These are phyloP conservation scores for Ennomos fuscantarius DNA, from an alignment of 2,888 invertebrate species.

Conservation along the genomic window DNA sequence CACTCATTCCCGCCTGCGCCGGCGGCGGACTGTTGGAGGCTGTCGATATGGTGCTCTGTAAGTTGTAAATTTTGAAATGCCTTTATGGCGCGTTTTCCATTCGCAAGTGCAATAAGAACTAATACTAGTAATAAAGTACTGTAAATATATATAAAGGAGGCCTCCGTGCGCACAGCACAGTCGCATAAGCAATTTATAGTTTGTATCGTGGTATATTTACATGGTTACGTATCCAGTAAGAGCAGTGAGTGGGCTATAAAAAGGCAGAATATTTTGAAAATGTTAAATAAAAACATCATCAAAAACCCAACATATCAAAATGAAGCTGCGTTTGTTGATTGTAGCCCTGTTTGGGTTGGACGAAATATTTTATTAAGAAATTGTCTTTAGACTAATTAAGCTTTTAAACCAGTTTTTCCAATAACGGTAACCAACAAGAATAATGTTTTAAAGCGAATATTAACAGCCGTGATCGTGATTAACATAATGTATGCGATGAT, in stretches of 20 bases:
- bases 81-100: conserved; percentile 82
- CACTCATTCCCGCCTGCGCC: conserved; percentile 85
- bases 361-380: not conserved
- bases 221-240: conserved; percentile 44
- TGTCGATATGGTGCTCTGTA: conserved; percentile 88
- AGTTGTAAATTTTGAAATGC: conserved; percentile 85
- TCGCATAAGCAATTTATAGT: conserved; percentile 57
- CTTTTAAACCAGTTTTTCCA: conserved; percentile 31
- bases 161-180: conserved; percentile 73
- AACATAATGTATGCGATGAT: conserved; percentile 59
- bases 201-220: conserved; percentile 56
- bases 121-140: conserved; percentile 6
- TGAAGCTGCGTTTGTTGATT: too few species aligned
- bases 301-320: too few species aligned
- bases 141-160: conserved; percentile 57
- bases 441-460: conserved; percentile 42
- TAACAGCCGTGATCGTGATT: conserved; percentile 50
- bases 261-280: too few species aligned
- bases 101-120: conserved; percentile 66
- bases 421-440: conserved; percentile 21
- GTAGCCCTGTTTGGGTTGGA: not conserved
- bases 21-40: conserved; percentile 89
- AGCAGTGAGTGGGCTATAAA: too few species aligned
- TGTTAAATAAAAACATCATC: too few species aligned
- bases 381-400: not conserved